Evolutionary conservation across 2,888 invertebrate genomes (phyloP), one percentile per base, ranked within the genome.

Genomic region (Steinernema hermaphroditum): DNA sequence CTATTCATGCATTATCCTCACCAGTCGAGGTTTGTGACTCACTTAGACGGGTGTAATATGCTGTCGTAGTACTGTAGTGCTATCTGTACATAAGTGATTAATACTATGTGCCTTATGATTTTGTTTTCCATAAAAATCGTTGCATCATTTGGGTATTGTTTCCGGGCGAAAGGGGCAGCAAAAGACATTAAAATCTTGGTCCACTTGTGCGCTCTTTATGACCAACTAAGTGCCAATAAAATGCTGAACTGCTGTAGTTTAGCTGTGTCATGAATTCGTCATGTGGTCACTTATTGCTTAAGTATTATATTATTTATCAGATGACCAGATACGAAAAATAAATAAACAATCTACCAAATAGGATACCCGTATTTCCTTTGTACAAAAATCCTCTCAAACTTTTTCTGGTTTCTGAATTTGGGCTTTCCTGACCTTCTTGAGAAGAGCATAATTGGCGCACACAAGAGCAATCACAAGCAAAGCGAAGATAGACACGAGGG

Each of bases 1-100:
- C 32, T 62, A 32, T 29, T 32, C 32, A 16, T 62, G 32, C 62
- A 62, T 16, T 62, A 62, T 14, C 32, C 62, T 12, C 27, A 14
- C 32, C 22, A 62, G 29, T 62, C 62, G 22, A 24, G 62, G 62
- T 62, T 62, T 32, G 29, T 62, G 1, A 27, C 27, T 1, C 62
- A 62, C 32, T 32, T 16, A 16, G 62, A 62, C 62, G 62, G 62
- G 32, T 62, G 62, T 16, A 27, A 62, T 19, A 62, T 62, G 62
- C 19, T 62, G 19, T 32, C 62, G n/a, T 46, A 46, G 46, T 46
- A 2, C 2, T 19, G 22, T 6, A 4, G 46, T 16, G 6, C 22
- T 62, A 12, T 37, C 37, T 37, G 37, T 37, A 37, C 4, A 37
- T 37, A 37, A 37, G 37, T 37, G 37, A 8, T 37, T 12, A 8